phyloP scores from a whole-genome alignment of 2,113 vertebrate species.

The Alaudala cheleensis region DNA sequence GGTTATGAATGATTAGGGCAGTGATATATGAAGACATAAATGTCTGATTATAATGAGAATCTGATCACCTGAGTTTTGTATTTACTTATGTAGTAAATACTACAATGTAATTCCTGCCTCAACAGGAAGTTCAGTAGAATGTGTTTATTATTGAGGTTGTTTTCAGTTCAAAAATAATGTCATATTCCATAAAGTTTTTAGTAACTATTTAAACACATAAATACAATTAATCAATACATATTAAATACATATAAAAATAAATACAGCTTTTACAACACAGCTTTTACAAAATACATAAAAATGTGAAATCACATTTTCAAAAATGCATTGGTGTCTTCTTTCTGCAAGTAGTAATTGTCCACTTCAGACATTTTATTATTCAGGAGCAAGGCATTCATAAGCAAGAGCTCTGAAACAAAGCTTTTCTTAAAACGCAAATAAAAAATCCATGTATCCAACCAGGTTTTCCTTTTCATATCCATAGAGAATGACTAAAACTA shows the following conservation, averaged over 20 bases:
- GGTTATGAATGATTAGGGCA: neutral
- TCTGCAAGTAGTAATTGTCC: neutral
- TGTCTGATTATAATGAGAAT: neutral
- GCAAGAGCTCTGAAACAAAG: neutral
- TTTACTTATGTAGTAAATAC: neutral
- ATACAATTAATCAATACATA: neutral
- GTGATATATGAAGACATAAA: neutral
- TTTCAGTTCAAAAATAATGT: neutral
- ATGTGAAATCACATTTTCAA: neutral
- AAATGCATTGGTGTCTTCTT: neutral
- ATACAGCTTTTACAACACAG: neutral
- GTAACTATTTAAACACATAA: neutral
- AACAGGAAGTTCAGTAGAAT: neutral
- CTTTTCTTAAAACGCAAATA: neutral
- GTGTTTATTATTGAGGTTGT: neutral
- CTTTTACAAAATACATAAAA: neutral
- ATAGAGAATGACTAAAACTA: neutral
- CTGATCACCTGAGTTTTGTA: neutral
- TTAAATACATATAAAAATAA: neutral
- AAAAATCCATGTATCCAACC: accelerated
- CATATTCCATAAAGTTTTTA: neutral
- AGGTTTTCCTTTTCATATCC: neutral
- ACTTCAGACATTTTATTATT: neutral
- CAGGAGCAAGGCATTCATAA: neutral
- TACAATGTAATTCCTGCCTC: too few relatives aligned